Evolutionary conservation across 2,113 vertebrate species (phyloP).

Genomic region (Balaenoptera acutorostrata): DNA sequence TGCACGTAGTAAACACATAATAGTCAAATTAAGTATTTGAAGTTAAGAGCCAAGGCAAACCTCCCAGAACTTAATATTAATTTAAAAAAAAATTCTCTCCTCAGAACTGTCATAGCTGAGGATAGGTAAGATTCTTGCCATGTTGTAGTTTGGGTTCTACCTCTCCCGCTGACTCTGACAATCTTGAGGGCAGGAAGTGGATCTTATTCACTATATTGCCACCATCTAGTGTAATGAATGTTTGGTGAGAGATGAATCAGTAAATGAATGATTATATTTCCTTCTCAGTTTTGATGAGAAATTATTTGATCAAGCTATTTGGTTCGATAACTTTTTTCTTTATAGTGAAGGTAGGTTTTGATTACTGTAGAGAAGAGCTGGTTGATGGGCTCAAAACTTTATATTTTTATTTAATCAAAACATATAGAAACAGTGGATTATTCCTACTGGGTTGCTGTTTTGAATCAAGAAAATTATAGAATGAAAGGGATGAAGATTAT

Average conservation of each 20-base stretch:
- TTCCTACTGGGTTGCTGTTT: slow-evolving; percentile 58
- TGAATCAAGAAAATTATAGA: slow-evolving; percentile 64
- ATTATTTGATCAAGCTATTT: neutral
- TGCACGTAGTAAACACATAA: neutral
- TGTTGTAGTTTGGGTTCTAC: neutral
- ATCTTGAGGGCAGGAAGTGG: neutral
- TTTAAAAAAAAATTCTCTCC: neutral
- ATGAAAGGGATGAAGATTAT: slow-evolving; percentile 69
- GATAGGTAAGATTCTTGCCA: neutral
- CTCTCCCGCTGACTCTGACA: neutral
- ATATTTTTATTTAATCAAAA: slow-evolving; percentile 40
- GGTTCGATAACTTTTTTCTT: slow-evolving; percentile 29
- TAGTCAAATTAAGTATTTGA: neutral
- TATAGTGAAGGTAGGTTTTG: slow-evolving; percentile 25
- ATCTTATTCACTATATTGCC: neutral
- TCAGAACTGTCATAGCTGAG: neutral
- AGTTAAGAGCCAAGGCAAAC: neutral
- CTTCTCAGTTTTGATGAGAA: neutral
- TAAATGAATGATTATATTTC: neutral
- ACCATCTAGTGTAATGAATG: neutral
- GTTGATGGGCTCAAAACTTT: neutral
- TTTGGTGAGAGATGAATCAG: neutral
- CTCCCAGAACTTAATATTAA: neutral
- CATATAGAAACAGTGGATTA: slow-evolving; percentile 43
- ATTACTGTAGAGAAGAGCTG: slow-evolving; percentile 1